A percentile compares a stretch with the other conserved stretches of the same genome.
Evolutionary conservation across 1,140 invertebrate species (phyloP).

Genomic region (Centruroides sculpturatus): DNA sequence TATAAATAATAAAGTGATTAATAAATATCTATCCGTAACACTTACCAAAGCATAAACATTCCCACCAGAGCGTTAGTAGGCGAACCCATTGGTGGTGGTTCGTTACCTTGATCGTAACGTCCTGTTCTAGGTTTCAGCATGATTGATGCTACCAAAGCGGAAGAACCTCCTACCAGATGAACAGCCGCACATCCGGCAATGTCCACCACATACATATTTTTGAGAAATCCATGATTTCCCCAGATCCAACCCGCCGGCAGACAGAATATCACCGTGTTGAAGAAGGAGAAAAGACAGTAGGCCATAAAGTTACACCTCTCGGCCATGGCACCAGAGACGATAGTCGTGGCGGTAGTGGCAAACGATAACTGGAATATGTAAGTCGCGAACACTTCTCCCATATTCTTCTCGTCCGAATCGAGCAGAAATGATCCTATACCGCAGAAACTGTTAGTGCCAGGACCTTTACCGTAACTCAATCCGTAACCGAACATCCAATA

Average conservation of each 20-base stretch:
- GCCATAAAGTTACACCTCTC: slow-evolving; percentile 78
- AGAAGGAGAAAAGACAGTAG: slow-evolving; percentile 73
- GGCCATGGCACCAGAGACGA: slow-evolving; percentile 68
- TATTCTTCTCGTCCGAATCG: slow-evolving; percentile 26
- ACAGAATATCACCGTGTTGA: slow-evolving; percentile 82
- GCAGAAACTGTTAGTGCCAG: slow-evolving; percentile 51
- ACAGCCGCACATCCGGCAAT: slow-evolving; percentile 61
- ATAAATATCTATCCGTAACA: neutral
- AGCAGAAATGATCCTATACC: slow-evolving; percentile 38
- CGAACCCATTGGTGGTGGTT: slow-evolving; percentile 59
- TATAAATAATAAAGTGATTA: neutral
- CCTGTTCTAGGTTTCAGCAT: slow-evolving; percentile 78
- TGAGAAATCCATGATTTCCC: slow-evolving; percentile 71
- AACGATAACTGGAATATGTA: slow-evolving; percentile 54
- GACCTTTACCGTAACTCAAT: slow-evolving; percentile 60
- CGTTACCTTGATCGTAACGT: slow-evolving; percentile 59
- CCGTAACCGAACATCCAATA: slow-evolving; percentile 93
- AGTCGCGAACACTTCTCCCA: slow-evolving; percentile 18
- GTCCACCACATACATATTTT: slow-evolving; percentile 62
- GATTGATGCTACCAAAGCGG: slow-evolving; percentile 68
- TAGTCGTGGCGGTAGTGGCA: slow-evolving; percentile 79
- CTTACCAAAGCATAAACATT: slow-evolving; percentile 71
- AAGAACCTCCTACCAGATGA: slow-evolving; percentile 63
- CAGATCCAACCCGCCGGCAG: slow-evolving; percentile 80
- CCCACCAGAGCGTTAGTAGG: slow-evolving; percentile 84